phyloP scores from a whole-genome alignment of 2,113 vertebrate species.

The Climacteris rufus region DNA sequence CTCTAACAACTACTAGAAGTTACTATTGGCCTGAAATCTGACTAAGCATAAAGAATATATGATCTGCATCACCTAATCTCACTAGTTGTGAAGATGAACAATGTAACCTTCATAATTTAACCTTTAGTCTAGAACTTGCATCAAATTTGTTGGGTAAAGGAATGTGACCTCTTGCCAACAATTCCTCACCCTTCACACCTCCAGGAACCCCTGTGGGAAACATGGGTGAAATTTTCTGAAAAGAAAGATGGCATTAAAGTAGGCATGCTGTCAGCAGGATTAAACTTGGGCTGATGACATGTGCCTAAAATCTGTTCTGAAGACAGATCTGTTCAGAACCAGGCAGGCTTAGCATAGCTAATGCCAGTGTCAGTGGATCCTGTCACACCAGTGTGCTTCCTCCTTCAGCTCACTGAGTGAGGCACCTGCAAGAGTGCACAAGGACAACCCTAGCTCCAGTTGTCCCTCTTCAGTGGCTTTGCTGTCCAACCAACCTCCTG shows the following conservation, averaged over 20 bases:
- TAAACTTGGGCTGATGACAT: not conserved
- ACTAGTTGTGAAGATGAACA: not conserved
- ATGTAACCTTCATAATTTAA: not conserved
- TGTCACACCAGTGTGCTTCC: not conserved
- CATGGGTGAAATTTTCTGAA: not conserved
- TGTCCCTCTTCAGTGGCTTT: not conserved
- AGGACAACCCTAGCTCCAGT: not conserved
- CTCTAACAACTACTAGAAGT: not conserved
- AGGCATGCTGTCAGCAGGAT: not conserved
- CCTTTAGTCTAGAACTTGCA: not conserved
- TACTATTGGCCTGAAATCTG: not conserved
- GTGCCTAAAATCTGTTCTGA: not conserved
- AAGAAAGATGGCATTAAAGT: not conserved
- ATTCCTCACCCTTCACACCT: not conserved
- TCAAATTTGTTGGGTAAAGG: not conserved
- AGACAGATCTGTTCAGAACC: not conserved
- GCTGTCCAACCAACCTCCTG: not conserved
- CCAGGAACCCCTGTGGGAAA: not conserved
- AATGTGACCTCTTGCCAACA: not conserved
- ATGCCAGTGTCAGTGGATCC: not conserved
- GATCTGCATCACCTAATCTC: not conserved
- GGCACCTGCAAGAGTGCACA: not conserved
- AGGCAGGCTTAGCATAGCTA: not conserved
- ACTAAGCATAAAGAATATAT: not conserved
- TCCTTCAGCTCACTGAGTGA: rapidly evolving